Evolutionary conservation across 2,113 vertebrate genomes (phyloP).

Genomic region (Cyphomyrus plagiostoma): DNA sequence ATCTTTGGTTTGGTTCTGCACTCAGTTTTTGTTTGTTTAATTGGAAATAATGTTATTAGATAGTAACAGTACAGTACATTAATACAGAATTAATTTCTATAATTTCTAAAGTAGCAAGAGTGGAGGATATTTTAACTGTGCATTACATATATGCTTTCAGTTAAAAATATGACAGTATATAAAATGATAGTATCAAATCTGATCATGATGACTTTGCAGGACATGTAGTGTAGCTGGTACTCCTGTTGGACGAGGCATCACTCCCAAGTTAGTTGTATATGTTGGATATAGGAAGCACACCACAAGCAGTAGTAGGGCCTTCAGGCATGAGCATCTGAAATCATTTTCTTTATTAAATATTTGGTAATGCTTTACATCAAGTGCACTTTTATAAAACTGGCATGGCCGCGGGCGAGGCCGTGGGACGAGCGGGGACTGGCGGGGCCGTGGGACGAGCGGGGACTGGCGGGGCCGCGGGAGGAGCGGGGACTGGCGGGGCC

Average conservation of each 20-base stretch:
- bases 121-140: not conserved
- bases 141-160: not conserved
- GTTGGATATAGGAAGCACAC: not conserved
- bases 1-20: not conserved
- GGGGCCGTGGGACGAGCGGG: too few relatives aligned
- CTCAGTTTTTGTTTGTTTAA: not conserved
- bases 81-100: not conserved
- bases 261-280: not conserved
- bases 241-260: not conserved
- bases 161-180: not conserved
- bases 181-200: not conserved
- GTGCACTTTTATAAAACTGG: too few relatives aligned
- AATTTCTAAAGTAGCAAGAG: not conserved
- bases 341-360: not conserved
- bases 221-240: not conserved
- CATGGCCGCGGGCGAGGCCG: too few relatives aligned
- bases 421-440: too few relatives aligned
- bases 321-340: not conserved
- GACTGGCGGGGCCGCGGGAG: too few relatives aligned
- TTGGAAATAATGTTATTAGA: not conserved
- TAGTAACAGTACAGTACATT: not conserved
- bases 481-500: too few relatives aligned
- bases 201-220: not conserved
- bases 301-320: not conserved
- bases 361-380: not conserved